Evolutionary conservation across 2,113 vertebrate genomes (phyloP), one percentile per base, ranked within the genome.

Genomic region (Anarrhichthys ocellatus): DNA sequence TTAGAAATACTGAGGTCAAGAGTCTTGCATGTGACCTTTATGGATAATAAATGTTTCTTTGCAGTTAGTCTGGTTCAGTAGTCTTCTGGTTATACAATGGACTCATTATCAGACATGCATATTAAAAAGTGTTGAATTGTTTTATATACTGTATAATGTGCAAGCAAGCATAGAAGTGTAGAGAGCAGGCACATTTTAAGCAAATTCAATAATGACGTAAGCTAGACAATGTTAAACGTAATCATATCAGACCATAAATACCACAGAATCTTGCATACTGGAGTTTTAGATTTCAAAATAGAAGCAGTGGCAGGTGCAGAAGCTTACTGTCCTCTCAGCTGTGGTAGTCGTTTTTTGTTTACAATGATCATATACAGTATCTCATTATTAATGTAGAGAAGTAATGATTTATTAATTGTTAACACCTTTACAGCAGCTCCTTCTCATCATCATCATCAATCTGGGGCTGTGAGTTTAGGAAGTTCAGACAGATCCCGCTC

Each of bases 401-500:
- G 20, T n/a, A 34, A 10, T 11, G 4, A 63, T 80, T 38, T 9
- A 5, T 42, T 61, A 29, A 24, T 56, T 27, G n/a, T 38, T 29
- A 42, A 58, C 66, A 73, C 10, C 50, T 36, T 32, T 13, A 36
- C 56, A 67, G n/a, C 46, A 36, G 62, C 27, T 63, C 54, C 14
- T 83, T 32, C 10, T 80, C 38, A 27, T 66, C 36, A 34, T 71
- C 44, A 44, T 66, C 29, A 34, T 29, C 67, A 42, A 42, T 65
- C 17, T 73, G 70, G 1, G 27, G 5, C 48, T 44, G 42, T 50
- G 85, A 74, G 70, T 81, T 83, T 32, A 65, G 67, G 65, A 65
- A 32, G 87, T 87, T 84, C 22, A 62, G 40, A 40, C 38, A 14
- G 52, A 29, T 71, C 72, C 5, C 58, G 13, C 36, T 88, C 50